Percentiles rank a stretch among this genome's conserved stretches.
These are phyloP conservation scores for Chouioia cunea DNA, from an alignment of 2,888 invertebrate species.

Conservation along the genomic window DNA sequence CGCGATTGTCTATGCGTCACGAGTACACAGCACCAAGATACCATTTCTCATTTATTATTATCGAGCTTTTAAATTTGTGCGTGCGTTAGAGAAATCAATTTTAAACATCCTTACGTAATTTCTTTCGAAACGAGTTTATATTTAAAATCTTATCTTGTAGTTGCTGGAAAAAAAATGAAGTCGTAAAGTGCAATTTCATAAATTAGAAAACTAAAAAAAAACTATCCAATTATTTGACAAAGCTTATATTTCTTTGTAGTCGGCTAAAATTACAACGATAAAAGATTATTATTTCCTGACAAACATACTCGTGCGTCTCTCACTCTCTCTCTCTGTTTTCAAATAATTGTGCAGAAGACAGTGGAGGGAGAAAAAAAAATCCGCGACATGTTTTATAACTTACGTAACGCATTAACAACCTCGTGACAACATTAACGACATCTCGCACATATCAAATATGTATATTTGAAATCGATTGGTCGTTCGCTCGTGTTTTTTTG, in stretches of 20 bases:
- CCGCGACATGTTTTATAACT: conserved; percentile 29
- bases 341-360: conserved; percentile 42
- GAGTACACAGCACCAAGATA: too few species aligned
- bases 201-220: too few species aligned
- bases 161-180: too few species aligned
- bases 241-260: neutral
- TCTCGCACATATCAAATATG: conserved; percentile 25
- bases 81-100: too few species aligned
- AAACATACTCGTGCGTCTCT: conserved; percentile 14
- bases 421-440: conserved; percentile 13
- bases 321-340: conserved; percentile 3
- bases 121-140: too few species aligned
- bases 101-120: too few species aligned
- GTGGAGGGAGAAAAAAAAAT: conserved; percentile 20
- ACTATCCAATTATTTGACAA: too few species aligned
- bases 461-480: conserved; percentile 19
- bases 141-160: too few species aligned
- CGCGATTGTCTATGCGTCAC: too few species aligned
- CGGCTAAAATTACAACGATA: conserved; percentile 14
- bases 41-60: neutral
- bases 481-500: neutral
- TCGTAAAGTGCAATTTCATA: too few species aligned
- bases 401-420: conserved; percentile 40
- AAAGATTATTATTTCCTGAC: conserved; percentile 40
- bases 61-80: too few species aligned